These are phyloP conservation scores for Drosophila antonietae DNA, from an alignment of 2,888 invertebrate species.

Conservation along the genomic window DNA sequence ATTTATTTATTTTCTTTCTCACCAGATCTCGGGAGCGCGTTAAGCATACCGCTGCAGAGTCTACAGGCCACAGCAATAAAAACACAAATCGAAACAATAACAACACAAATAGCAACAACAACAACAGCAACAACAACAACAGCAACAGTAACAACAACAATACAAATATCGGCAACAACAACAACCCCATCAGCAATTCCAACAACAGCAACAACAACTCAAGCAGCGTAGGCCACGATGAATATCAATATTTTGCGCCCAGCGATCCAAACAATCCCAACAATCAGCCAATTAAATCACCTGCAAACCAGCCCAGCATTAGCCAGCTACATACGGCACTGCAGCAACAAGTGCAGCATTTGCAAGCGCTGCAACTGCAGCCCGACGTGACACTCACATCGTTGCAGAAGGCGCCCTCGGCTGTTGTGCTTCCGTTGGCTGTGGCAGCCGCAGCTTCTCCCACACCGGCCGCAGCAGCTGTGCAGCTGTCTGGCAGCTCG, in stretches of 20 bases:
- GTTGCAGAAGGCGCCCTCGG: conserved; percentile 50
- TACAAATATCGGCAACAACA: conserved; percentile 9
- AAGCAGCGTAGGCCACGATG: conserved; percentile 69
- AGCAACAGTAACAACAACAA: conserved; percentile 30
- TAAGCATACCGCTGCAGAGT: conserved; percentile 46
- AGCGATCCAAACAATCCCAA: conserved; percentile 82
- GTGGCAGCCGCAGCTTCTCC: conserved; percentile 11
- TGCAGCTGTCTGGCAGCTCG: conserved; percentile 58
- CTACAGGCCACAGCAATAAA: conserved; percentile 6
- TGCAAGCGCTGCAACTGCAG: conserved; percentile 73
- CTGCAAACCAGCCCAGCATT: conserved; percentile 37
- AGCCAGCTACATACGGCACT: conserved; percentile 55
- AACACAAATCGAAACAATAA: conserved; percentile 17
- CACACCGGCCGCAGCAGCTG: conserved; percentile 41
- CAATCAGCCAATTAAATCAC: conserved; percentile 59
- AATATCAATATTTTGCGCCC: conserved; percentile 82
- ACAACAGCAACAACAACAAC: conserved; percentile 18
- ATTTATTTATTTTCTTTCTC: neutral
- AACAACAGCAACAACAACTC: conserved; percentile 48
- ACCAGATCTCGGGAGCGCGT: conserved; percentile 80
- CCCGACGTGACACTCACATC: conserved; percentile 76
- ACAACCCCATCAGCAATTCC: conserved; percentile 31
- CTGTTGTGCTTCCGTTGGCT: conserved; percentile 10
- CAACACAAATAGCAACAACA: conserved; percentile 5
- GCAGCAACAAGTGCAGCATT: conserved; percentile 69